These are phyloP conservation scores for Meloidogyne exigua DNA, from an alignment of 1,140 invertebrate species.

Conservation along the genomic window DNA sequence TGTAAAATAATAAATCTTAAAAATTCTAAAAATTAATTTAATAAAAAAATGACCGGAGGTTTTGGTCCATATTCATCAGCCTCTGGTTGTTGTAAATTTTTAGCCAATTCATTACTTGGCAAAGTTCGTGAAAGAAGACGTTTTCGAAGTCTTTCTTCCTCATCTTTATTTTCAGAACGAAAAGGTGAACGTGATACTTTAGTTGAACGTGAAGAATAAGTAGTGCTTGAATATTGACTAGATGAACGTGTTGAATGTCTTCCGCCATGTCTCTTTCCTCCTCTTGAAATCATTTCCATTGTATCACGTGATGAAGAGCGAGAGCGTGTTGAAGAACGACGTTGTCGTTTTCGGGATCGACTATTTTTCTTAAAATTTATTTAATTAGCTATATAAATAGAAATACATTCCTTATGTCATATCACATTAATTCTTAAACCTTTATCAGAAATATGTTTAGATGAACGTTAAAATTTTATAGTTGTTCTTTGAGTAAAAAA, in stretches of 20 bases:
- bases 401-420: too few species aligned
- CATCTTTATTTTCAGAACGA: background rate
- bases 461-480: too few species aligned
- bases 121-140: conserved; percentile 10
- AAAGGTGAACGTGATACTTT: background rate
- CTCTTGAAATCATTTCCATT: background rate
- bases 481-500: background rate
- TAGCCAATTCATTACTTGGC: background rate
- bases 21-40: background rate
- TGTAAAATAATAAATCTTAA: background rate
- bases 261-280: background rate
- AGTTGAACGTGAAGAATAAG: conserved; percentile 4
- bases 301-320: conserved; percentile 7
- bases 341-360: background rate
- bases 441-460: too few species aligned
- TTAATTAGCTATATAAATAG: background rate
- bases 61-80: conserved; percentile 18
- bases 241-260: background rate
- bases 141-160: conserved; percentile 14
- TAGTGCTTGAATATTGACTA: conserved; percentile 10
- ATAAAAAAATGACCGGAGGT: conserved; percentile 7
- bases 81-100: background rate
- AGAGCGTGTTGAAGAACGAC: background rate
- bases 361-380: conserved; percentile 16
- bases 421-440: too few species aligned